Base-by-base conservation (phyloP, 2,797 vertebrate species). In the Eulemur rubriventer region DNA sequence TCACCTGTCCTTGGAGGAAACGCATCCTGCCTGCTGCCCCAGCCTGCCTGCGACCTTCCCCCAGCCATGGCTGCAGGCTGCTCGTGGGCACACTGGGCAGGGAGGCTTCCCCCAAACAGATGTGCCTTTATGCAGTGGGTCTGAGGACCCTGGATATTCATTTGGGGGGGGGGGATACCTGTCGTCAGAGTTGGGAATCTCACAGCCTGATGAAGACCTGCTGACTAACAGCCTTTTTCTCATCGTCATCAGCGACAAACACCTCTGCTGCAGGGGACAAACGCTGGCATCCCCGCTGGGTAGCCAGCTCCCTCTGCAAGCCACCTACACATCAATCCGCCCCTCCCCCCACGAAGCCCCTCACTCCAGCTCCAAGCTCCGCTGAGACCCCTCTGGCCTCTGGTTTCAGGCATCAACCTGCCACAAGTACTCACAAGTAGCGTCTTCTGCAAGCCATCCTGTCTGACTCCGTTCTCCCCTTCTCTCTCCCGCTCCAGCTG, bases 401-500 rank as follows among this genome's bases (percentile, higher is more conserved):
- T 13, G 52, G 89, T 41, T 55, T 57, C 75, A 41, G 79, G 83
- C 67, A 83, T 59, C 35, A 50, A 59, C 46, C 78, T 48, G 96
- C 97, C 85, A 97, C 96, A 95, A 48, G 98, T 99, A 99, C 99
- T 99, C 99, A 99, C 99, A 99, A 99, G 98, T 99, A 99, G 98
- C 98, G 99, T 98, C 98, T 98, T 98, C 99, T 98, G 98, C 99
- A 99, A 97, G 99, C 99, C 99, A 99, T 99, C 98, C 98, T 98
- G 95, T 97, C 88, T 86, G 86, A 57, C 75, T 82, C 41, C 73
- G 72, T 10, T 80, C 98, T 98, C 98, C 98, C 88, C 86, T 97
- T 92, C 95, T 80, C 85, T 63, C 89, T 70, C 90, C 48, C 84
- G 72, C 70, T 94, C 83, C 84, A 95, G 96, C 97, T 96, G 95